A percentile compares a stretch with the other conserved stretches of the same genome.
Conservation (phyloP, 1,140 invertebrate species). For the Caerostris extrusa region DNA sequence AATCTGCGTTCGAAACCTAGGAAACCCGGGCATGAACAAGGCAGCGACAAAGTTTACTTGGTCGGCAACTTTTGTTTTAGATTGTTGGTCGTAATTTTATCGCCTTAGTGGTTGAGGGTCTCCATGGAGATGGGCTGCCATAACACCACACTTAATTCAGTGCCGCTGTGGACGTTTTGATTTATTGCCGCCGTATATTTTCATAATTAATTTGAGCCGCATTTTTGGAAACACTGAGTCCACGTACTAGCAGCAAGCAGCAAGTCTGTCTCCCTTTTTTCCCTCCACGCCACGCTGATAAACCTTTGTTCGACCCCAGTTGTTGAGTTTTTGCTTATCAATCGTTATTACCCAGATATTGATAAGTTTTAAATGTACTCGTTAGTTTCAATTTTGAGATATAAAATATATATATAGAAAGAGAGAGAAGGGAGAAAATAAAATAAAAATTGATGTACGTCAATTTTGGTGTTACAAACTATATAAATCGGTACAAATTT, state of each 20-base stretch:
- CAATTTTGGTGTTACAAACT: no score
- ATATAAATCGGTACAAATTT: no score
- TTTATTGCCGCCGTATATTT: constrained; percentile 65
- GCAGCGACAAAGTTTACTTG: constrained; percentile 40
- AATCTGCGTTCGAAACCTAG: neutral
- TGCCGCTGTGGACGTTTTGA: constrained; percentile 57
- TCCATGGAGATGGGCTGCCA: constrained; percentile 71
- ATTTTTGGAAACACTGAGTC: constrained; percentile 55
- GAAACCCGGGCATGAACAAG: neutral
- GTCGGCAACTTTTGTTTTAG: constrained; percentile 57
- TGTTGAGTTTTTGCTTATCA: no score
- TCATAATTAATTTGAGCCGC: constrained; percentile 73
- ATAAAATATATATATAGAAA: no score
- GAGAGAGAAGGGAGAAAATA: no score
- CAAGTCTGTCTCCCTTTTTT: neutral
- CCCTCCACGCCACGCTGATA: neutral
- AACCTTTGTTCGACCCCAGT: neutral
- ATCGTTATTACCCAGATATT: no score
- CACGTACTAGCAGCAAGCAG: no score
- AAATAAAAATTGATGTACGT: no score
- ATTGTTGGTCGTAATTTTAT: constrained; percentile 70
- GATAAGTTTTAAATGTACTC: no score
- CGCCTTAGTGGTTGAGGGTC: constrained; percentile 21
- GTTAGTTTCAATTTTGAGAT: no score
- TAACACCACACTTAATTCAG: constrained; percentile 60